Evolutionary conservation across 2,797 vertebrate genomes (phyloP).

Genomic region (Scomberomorus guttatus): DNA sequence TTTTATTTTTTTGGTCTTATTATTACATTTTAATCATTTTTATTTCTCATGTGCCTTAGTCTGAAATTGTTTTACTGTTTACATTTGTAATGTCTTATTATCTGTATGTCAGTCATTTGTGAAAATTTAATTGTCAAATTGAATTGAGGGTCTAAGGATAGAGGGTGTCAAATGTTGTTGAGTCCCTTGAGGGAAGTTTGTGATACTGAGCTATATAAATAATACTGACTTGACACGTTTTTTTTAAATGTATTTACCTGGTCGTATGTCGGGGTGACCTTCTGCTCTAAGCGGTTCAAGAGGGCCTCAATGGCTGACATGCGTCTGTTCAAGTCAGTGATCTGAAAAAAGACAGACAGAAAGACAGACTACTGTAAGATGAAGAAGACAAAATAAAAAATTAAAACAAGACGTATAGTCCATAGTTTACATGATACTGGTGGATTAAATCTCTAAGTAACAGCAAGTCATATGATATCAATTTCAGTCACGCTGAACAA

Average conservation of each 20-base stretch:
- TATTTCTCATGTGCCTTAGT: too few species aligned
- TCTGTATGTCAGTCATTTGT: too few species aligned
- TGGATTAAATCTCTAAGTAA: neutral
- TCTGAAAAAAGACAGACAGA: conserved; percentile 70
- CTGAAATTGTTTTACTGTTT: too few species aligned
- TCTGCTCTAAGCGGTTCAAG: conserved; percentile 85
- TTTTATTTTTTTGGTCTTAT: too few species aligned
- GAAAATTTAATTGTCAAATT: too few species aligned
- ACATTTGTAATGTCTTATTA: too few species aligned
- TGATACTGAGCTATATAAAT: too few species aligned
- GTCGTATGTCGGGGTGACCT: conserved; percentile 69
- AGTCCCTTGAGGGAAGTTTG: too few species aligned
- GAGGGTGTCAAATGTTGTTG: too few species aligned
- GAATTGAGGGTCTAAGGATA: too few species aligned
- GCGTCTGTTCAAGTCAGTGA: conserved; percentile 85
- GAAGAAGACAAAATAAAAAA: neutral
- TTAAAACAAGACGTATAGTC: neutral
- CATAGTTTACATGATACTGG: neutral
- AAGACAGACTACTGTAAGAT: neutral
- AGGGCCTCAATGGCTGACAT: conserved; percentile 85
- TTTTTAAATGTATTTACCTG: conserved; percentile 50
- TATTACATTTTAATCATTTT: too few species aligned
- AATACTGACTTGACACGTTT: too few species aligned
- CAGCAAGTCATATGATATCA: conserved; percentile 17
- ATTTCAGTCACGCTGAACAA: conserved; percentile 17